phyloP scores from a whole-genome alignment of 2,888 invertebrate species.

The Brachypalpus laphriformis region DNA sequence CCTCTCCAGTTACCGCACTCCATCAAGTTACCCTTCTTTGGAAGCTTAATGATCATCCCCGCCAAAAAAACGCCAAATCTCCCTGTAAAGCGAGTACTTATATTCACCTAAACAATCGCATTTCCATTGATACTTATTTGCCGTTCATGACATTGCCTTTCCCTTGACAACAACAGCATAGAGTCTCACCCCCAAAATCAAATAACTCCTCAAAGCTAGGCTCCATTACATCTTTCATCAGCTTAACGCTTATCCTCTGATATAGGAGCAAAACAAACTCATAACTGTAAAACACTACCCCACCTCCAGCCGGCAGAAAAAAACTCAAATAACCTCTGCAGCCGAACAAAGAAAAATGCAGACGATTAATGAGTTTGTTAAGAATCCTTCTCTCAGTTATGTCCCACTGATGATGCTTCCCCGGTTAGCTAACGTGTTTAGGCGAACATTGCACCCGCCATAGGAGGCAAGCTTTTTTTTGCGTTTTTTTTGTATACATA shows the following conservation, averaged over 20 bases:
- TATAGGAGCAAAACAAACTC: slow-evolving; percentile 6
- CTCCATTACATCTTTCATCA: not conserved
- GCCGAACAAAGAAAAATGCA: slow-evolving; percentile 37
- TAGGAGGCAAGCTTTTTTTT: slow-evolving; percentile 16
- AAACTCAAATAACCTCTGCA: not conserved
- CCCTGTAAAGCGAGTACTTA: too few relatives aligned
- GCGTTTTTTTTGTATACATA: not conserved
- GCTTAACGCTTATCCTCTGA: not conserved
- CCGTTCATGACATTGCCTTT: not conserved
- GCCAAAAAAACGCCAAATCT: too few relatives aligned
- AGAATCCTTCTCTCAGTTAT: slow-evolving; percentile 11
- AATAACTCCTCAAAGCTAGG: not conserved
- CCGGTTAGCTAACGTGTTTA: slow-evolving; percentile 48
- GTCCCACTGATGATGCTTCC: slow-evolving; percentile 14
- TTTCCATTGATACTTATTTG: not conserved
- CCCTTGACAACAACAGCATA: not conserved
- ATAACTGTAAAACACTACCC: slow-evolving; percentile 19
- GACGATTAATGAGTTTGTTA: slow-evolving; percentile 27
- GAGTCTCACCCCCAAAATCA: not conserved
- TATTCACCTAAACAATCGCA: too few relatives aligned
- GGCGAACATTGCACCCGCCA: slow-evolving; percentile 65
- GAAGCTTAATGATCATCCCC: too few relatives aligned
- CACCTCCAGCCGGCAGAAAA: not conserved
- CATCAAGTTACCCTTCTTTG: too few relatives aligned
- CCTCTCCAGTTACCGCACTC: too few relatives aligned